Conservation (phyloP, 2,797 vertebrate species). For the Enteromius unitaeniatus region DNA sequence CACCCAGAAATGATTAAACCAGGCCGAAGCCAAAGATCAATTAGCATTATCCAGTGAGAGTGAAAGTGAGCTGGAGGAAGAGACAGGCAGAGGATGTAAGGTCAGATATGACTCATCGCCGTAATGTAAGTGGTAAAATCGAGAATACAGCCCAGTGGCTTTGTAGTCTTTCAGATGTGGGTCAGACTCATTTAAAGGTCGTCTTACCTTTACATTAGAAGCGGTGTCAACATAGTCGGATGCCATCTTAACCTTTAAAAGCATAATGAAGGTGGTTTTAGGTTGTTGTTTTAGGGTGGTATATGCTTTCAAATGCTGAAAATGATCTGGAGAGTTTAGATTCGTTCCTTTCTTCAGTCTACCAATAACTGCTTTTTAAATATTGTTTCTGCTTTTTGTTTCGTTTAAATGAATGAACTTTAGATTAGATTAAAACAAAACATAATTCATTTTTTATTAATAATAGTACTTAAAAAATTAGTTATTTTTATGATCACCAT, state of each 20-base stretch:
- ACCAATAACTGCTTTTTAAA: background rate
- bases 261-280: background rate
- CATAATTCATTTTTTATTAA: background rate
- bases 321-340: background rate
- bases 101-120: slow-evolving; percentile 2
- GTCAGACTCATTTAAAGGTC: background rate
- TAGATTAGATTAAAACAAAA: background rate
- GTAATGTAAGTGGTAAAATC: slow-evolving; percentile 22
- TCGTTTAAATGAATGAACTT: no score
- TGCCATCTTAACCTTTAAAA: background rate
- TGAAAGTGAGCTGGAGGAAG: background rate
- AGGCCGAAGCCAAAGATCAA: slow-evolving; percentile 24
- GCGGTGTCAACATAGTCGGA: background rate
- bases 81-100: background rate
- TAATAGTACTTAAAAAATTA: background rate
- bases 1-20: slow-evolving; percentile 25
- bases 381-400: background rate
- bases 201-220: background rate
- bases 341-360: background rate
- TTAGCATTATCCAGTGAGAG: slow-evolving; percentile 17
- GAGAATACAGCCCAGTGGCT: background rate
- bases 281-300: background rate
- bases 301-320: background rate
- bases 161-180: background rate
- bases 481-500: no score